Percentiles rank a stretch among this genome's conserved stretches.
These are phyloP conservation scores for Meriones unguiculatus DNA, from an alignment of 2,113 vertebrate genomes.

Conservation along the genomic window DNA sequence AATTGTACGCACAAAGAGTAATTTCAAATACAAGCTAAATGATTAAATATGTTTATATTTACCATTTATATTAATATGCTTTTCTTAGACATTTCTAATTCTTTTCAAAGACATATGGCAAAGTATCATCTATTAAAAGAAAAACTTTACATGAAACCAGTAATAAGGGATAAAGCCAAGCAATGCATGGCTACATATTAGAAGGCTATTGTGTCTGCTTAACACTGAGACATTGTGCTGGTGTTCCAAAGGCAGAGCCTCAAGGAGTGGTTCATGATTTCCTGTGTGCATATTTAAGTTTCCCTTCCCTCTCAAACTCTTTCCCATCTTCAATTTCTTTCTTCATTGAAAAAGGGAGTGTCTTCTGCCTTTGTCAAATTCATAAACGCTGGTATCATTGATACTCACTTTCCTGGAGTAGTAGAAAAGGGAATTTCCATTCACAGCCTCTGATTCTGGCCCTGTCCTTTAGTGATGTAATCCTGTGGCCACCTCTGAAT, in stretches of 20 bases:
- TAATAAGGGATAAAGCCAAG: neutral
- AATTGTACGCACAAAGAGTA: neutral
- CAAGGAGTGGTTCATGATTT: neutral
- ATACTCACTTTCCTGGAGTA: neutral
- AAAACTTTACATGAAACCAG: neutral
- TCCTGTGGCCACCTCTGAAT: neutral
- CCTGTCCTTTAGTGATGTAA: neutral
- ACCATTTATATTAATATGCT: neutral
- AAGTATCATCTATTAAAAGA: neutral
- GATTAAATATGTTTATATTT: neutral
- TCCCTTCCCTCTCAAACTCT: neutral
- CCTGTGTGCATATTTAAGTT: too few relatives aligned
- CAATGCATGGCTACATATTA: neutral
- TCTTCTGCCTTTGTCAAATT: neutral
- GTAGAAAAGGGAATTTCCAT: neutral
- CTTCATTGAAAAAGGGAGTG: neutral
- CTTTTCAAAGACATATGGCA: neutral
- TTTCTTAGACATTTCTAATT: neutral
- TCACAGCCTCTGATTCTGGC: rapidly evolving
- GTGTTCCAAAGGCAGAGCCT: neutral
- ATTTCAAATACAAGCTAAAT: neutral
- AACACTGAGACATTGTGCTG: neutral
- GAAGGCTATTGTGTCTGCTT: neutral
- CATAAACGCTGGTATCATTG: neutral
- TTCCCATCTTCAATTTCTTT: neutral